Conservation (phyloP, 2,888 invertebrate species). For the Barypeithes pellucidus region DNA sequence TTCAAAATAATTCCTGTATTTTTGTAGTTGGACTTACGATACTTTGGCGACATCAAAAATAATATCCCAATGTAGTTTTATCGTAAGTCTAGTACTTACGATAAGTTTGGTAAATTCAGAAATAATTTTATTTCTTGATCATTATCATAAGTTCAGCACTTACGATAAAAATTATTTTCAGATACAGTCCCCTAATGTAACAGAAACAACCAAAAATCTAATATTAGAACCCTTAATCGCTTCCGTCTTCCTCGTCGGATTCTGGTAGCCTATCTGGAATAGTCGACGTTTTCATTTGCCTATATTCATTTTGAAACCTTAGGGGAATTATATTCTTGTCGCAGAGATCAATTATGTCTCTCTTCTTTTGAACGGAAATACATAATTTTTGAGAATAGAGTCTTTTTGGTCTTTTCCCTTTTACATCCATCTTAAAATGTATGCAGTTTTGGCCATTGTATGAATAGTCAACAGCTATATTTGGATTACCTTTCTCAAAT, state of each 20-base stretch:
- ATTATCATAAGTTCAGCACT: background rate
- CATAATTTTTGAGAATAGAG: constrained; percentile 5
- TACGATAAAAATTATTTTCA: constrained; percentile 2
- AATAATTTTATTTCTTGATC: background rate
- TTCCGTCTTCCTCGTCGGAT: background rate
- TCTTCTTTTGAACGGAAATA: background rate
- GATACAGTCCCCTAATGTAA: background rate
- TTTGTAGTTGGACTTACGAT: constrained; percentile 1
- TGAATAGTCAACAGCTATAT: background rate
- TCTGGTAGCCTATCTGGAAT: background rate
- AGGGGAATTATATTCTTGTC: constrained; percentile 5
- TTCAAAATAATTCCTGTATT: background rate
- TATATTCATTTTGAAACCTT: constrained; percentile 1
- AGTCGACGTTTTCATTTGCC: background rate
- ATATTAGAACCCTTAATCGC: background rate
- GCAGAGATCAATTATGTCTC: background rate
- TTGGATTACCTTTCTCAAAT: constrained; percentile 1
- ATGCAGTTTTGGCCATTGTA: background rate
- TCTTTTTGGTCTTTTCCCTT: background rate
- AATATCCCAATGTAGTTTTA: background rate
- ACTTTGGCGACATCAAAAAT: background rate
- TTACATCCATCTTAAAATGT: background rate
- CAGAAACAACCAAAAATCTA: constrained; percentile 2
- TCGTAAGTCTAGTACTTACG: background rate
- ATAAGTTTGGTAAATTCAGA: background rate